Evolutionary conservation across 2,797 vertebrate species (phyloP), one percentile per base, ranked within the genome.

Genomic region (Sebastes taczanowskii): DNA sequence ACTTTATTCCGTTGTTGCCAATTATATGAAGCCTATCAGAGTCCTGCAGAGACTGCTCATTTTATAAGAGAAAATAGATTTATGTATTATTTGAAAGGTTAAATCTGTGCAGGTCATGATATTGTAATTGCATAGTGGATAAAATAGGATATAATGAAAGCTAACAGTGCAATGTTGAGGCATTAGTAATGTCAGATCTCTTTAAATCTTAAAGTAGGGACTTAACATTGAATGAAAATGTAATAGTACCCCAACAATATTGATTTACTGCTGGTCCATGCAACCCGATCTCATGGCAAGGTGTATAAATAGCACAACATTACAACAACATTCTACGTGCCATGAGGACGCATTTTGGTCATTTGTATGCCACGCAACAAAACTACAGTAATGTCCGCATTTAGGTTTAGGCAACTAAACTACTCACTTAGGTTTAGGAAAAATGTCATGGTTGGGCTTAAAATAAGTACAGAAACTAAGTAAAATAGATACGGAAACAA

Each of bases 11-110:
- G 58, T 38, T 77, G 60, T 61, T 67, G 42, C 67, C 25, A 75
- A 53, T 71, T 58, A 60, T 61, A 70, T 70, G 27, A 67, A 75
- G 52, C 46, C 72, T 46, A 71, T 71, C 16, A 46, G 30, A 59
- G 56, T 35, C 55, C 42, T 68, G 58, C 23, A 67, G 58, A 77
- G 16, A 25, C n/a, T 73, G 55, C 9, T 59, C 25, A 13, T 38
- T 42, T 38, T 79, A 38, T 56, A 52, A 42, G 9, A 77, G 46
- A 68, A 80, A 32, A 59, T 9, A 53, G 7, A 60, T 60, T 16
- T 58, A 49, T 55, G 62, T 61, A 25, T 29, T 13, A 55, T 64
- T 60, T 61, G 6, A 4, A 38, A 14, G 23, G n/a, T 77, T 64
- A 75, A 74, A 49, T 11, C 22, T 55, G 29, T 5, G 14, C 8